Evolutionary conservation across 2,113 vertebrate species (phyloP).

Genomic region (Elgaria multicarinata): DNA sequence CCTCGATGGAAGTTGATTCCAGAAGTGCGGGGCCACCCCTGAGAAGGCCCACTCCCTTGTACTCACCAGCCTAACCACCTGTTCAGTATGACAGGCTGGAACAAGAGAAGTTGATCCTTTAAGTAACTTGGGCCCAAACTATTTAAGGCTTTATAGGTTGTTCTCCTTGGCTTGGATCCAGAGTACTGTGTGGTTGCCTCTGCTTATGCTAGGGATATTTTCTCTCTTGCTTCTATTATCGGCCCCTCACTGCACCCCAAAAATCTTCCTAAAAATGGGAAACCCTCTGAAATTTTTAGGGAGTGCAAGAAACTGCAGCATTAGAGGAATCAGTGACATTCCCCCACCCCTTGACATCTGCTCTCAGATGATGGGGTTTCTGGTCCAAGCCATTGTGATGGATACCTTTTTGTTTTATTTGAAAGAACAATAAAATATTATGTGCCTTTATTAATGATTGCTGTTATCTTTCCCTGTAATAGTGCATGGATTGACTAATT

Average conservation of each 20-base stretch:
- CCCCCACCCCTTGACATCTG: no score
- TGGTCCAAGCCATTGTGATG: background rate
- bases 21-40: no score
- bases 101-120: no score
- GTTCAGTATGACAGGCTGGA: no score
- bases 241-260: background rate
- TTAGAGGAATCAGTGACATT: background rate
- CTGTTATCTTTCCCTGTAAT: conserved; percentile 58
- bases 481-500: conserved; percentile 58
- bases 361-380: background rate
- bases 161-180: background rate
- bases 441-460: conserved; percentile 55
- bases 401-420: conserved; percentile 39
- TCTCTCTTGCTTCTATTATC: background rate
- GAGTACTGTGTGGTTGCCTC: no score
- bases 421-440: conserved; percentile 45
- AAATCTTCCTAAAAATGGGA: background rate
- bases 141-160: background rate
- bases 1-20: no score
- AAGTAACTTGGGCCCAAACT: no score
- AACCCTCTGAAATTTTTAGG: background rate
- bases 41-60: no score
- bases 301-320: background rate
- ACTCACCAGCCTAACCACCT: no score
- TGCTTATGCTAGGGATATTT: background rate